These are phyloP conservation scores for Ciconia nigra DNA, from an alignment of 2,797 vertebrate genomes.

Conservation along the genomic window DNA sequence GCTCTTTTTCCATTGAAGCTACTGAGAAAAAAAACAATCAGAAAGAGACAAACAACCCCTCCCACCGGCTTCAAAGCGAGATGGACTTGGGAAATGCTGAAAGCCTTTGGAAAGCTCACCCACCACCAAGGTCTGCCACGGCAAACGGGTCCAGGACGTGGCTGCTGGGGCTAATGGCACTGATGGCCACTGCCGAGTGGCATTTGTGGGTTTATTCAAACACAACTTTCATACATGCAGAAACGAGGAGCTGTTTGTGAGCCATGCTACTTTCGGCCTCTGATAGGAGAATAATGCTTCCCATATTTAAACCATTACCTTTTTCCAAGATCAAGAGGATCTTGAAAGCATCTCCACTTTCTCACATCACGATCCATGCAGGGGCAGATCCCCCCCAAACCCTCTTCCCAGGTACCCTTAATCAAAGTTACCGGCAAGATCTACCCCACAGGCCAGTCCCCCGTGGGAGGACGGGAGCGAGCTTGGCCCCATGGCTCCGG, in stretches of 20 bases:
- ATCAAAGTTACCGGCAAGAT: too few relatives aligned
- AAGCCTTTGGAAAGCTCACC: neutral
- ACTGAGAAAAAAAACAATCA: neutral
- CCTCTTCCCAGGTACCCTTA: neutral
- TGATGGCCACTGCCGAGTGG: fast-evolving
- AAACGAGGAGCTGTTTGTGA: neutral
- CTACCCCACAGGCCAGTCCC: too few relatives aligned
- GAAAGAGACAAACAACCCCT: neutral
- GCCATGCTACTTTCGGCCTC: fast-evolving
- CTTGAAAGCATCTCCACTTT: neutral
- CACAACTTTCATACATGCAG: fast-evolving
- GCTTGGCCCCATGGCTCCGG: neutral
- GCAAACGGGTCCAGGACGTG: neutral
- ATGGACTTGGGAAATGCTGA: fast-evolving
- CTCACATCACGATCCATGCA: fast-evolving
- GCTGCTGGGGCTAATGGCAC: neutral
- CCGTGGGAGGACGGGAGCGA: fast-evolving
- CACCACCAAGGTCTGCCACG: fast-evolving
- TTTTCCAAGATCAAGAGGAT: neutral
- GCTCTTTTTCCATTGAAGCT: neutral
- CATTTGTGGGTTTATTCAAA: neutral
- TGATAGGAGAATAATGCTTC: neutral
- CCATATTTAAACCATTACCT: fast-evolving
- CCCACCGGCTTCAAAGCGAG: neutral
- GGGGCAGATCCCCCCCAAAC: too few relatives aligned